phyloP scores from a whole-genome alignment of 1,140 invertebrate species.

The Leucophenga varia region DNA sequence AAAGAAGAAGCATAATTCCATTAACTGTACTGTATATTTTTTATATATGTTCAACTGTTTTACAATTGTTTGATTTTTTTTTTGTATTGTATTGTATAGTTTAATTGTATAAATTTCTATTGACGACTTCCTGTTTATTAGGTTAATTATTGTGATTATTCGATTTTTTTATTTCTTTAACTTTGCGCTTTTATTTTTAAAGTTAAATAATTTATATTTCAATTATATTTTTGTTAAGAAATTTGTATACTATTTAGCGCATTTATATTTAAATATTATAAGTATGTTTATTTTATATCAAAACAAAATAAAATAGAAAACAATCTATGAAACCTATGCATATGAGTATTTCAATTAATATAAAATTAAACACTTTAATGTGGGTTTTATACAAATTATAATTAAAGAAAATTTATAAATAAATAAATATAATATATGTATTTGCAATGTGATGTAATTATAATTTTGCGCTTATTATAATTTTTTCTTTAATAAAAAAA shows the following conservation, averaged over 20 bases:
- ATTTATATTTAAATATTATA: constrained; percentile 36
- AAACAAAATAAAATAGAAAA: constrained; percentile 31
- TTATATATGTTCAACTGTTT: not conserved
- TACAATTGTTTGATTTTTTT: constrained; percentile 9
- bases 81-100: constrained; percentile 15
- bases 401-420: not conserved
- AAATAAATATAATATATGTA: not conserved
- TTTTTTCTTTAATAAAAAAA: constrained; percentile 13
- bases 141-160: too few relatives aligned
- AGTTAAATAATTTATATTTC: constrained; percentile 43
- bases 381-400: too few relatives aligned
- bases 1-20: not conserved
- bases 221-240: constrained; percentile 33
- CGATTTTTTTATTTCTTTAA: constrained; percentile 11
- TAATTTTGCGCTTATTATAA: constrained; percentile 32
- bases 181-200: constrained; percentile 41
- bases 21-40: not conserved
- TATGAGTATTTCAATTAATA: too few relatives aligned
- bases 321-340: not conserved
- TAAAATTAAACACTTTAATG: too few relatives aligned
- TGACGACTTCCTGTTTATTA: constrained; percentile 11
- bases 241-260: constrained; percentile 43
- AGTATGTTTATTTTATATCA: constrained; percentile 11
- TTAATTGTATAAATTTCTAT: constrained; percentile 20
- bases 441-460: constrained; percentile 51